Percentiles rank a stretch among this genome's conserved stretches.
These are phyloP conservation scores for Trichogramma pretiosum DNA, from an alignment of 1,140 invertebrate species.

Conservation along the genomic window DNA sequence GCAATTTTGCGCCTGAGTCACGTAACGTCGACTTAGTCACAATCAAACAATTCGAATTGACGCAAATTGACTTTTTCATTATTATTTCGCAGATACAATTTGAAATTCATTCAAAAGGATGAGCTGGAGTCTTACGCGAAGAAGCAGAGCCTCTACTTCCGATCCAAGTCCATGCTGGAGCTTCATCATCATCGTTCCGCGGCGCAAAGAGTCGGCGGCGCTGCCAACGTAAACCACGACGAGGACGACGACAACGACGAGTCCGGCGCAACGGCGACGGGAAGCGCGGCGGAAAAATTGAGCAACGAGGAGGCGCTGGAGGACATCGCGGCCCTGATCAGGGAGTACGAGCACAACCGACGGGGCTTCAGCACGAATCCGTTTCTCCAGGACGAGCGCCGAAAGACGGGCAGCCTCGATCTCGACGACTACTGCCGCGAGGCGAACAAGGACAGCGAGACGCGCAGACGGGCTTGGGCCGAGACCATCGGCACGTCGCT, in stretches of 20 bases:
- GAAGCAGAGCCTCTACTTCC: constrained; percentile 6
- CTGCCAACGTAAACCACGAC: constrained; percentile 10
- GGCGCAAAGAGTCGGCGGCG: background rate
- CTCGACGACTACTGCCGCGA: constrained; percentile 68
- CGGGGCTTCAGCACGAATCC: constrained; percentile 45
- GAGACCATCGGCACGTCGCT: constrained; percentile 54
- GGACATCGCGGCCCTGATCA: constrained; percentile 47
- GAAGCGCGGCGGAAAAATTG: constrained; percentile 2
- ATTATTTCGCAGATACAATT: constrained; percentile 9
- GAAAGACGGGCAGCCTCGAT: constrained; percentile 53
- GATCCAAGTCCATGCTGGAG: constrained; percentile 30
- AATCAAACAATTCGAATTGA: too few species aligned
- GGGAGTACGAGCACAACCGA: constrained; percentile 55
- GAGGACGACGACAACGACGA: constrained; percentile 3
- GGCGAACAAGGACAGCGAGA: constrained; percentile 68
- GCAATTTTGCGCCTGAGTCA: too few species aligned
- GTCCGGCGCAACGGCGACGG: background rate
- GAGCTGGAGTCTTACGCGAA: constrained; percentile 9
- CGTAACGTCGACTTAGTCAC: too few species aligned
- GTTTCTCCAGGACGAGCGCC: constrained; percentile 27
- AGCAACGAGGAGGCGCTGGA: constrained; percentile 15
- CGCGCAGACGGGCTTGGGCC: constrained; percentile 55
- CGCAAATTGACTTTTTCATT: too few species aligned
- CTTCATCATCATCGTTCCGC: constrained; percentile 15
- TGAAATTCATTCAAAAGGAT: constrained; percentile 20